A percentile compares a stretch with the other conserved stretches of the same genome.
These are phyloP conservation scores for Chelmon rostratus DNA, from an alignment of 2,797 vertebrate species.

Conservation along the genomic window DNA sequence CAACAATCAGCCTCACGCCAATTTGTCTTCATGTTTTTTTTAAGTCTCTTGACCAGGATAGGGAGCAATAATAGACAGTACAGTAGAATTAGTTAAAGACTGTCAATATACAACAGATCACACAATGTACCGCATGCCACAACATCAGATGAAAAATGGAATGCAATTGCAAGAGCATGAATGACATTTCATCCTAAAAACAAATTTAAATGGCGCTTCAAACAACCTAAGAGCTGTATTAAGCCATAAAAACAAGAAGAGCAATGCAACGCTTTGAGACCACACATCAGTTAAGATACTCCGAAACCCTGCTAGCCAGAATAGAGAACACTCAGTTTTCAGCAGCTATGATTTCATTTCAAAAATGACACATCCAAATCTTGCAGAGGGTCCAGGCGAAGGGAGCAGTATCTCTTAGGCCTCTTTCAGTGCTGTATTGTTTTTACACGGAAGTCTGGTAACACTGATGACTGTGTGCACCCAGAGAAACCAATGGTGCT, in stretches of 20 bases:
- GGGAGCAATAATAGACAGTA: not conserved
- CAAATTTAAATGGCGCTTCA: not conserved
- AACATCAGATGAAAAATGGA: conserved; percentile 2
- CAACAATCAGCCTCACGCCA: not conserved
- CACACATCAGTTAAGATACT: no score
- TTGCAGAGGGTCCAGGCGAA: not conserved
- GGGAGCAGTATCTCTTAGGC: no score
- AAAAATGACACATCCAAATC: not conserved
- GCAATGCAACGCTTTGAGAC: not conserved
- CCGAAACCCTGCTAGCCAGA: not conserved
- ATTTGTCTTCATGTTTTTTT: not conserved
- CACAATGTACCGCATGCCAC: not conserved
- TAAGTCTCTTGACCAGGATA: not conserved
- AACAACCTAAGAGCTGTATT: not conserved
- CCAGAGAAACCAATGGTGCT: not conserved
- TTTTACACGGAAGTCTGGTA: not conserved
- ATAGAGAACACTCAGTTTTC: not conserved
- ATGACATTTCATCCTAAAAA: not conserved
- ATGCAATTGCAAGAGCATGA: not conserved
- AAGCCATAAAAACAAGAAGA: not conserved
- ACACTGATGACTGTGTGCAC: not conserved
- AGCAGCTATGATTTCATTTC: not conserved
- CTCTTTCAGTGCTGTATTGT: not conserved
- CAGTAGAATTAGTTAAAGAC: not conserved
- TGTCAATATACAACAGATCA: not conserved